phyloP scores from a whole-genome alignment of 2,888 invertebrate species.

The Palloptera scutellata region DNA sequence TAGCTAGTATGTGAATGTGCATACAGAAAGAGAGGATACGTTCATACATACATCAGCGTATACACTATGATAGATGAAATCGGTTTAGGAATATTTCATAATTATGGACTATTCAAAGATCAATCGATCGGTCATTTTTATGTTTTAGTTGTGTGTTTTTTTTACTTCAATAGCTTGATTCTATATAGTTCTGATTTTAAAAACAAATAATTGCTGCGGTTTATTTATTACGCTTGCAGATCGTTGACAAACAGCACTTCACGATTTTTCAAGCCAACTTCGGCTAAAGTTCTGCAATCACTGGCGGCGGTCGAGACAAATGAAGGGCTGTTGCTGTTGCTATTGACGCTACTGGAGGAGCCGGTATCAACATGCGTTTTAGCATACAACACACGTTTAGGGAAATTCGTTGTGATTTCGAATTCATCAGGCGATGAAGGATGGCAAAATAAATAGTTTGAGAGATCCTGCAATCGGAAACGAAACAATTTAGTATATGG shows the following conservation, averaged over 20 bases:
- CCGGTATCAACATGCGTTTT: constrained; percentile 41
- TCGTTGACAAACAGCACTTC: constrained; percentile 96
- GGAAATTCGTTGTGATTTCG: constrained; percentile 95
- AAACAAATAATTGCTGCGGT: constrained; percentile 11
- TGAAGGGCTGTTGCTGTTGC: constrained; percentile 32
- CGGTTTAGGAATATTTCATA: constrained; percentile 1
- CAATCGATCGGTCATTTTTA: neutral
- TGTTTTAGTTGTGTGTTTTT: neutral
- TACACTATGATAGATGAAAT: too few species aligned
- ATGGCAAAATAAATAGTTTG: constrained; percentile 95
- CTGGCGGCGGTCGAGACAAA: constrained; percentile 29
- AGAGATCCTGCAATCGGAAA: constrained; percentile 78
- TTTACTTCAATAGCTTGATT: neutral
- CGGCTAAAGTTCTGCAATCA: constrained; percentile 60
- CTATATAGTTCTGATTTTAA: constrained; percentile 11
- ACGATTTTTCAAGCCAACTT: constrained; percentile 85
- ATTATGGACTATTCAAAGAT: neutral
- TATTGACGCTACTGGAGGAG: constrained; percentile 41
- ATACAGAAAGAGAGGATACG: neutral
- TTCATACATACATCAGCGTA: neutral
- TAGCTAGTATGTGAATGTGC: too few species aligned
- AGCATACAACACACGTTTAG: constrained; percentile 79
- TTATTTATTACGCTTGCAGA: constrained; percentile 74
- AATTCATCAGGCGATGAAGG: constrained; percentile 91
- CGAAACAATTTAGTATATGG: neutral